phyloP scores from a whole-genome alignment of 2,888 invertebrate genomes.

The Leptinotarsa juncta region DNA sequence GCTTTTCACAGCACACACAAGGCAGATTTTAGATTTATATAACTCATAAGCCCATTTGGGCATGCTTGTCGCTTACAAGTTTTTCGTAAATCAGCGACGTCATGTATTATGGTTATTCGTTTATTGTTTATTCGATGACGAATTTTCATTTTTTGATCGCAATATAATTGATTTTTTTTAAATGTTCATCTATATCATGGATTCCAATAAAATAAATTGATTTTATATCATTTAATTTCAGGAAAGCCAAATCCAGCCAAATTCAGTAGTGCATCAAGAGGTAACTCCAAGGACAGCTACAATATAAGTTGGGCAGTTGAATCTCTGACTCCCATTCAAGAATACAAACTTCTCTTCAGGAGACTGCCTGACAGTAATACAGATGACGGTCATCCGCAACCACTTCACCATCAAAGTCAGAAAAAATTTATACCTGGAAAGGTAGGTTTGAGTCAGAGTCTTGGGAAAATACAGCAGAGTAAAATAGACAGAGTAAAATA shows the following conservation, averaged over 20 bases:
- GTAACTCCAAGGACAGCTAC: conserved; percentile 72
- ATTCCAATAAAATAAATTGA: background rate
- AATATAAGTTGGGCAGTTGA: conserved; percentile 78
- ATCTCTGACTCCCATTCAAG: conserved; percentile 75
- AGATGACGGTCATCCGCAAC: conserved; percentile 65
- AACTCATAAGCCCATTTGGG: no score
- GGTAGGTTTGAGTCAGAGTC: conserved; percentile 8
- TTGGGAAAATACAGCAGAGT: background rate
- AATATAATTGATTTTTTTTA: no score
- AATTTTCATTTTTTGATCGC: no score
- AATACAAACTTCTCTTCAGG: conserved; percentile 75
- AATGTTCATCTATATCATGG: no score
- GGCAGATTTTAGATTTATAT: no score
- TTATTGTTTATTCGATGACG: no score
- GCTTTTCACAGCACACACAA: no score
- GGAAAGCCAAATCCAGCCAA: conserved; percentile 75
- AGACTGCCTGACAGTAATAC: conserved; percentile 68
- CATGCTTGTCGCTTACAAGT: no score
- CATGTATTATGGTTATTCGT: no score
- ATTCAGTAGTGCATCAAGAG: conserved; percentile 73
- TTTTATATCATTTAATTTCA: conserved; percentile 52
- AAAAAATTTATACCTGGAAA: conserved; percentile 53
- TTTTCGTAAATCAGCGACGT: no score
- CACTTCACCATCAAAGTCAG: conserved; percentile 66
- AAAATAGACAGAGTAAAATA: no score